Base-by-base conservation (phyloP, 1,140 invertebrate genomes). In the Conopomorpha cramerella region DNA sequence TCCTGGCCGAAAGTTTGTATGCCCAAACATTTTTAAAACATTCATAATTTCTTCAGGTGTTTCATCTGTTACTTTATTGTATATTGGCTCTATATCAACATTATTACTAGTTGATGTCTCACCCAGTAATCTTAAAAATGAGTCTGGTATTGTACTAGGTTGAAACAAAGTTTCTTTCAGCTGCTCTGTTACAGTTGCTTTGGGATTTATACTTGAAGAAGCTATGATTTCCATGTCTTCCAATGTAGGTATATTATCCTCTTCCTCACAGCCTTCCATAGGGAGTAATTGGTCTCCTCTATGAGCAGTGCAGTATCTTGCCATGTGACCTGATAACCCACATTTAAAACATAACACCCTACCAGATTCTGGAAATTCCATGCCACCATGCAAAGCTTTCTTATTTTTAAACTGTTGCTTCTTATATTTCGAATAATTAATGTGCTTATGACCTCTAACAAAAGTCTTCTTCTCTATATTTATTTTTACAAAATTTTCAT, bases 401-500 rank as follows among this genome's bases (percentile, higher is more conserved):
- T 89, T 87, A 41, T 84, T 82, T 47, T 93, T 93, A 90, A 91
- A 96, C 55, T 88, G 81, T 44, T 86, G 80, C 49, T 91, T 89
- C 63, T 95, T 96, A 55, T 89, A 92, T 51, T 89, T 92, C 1
- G 82, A 84, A 59, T 85, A 91, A 49, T 88, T 93, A 30, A 90
- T 82, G 1, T 77, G 78, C 48, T 88, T 89, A 53, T 90, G 92
- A 8, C 93, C 93, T 13, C 91, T 80, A 1, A 84, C 86, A 79
- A 85, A 96, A 16, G 89, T 82, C 77, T 97, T 97, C 60, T 94
- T 93, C 55, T 93, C 91, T 45, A 97, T 82, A 78, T 97, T 94
- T 30, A 97, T 86, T 46, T 84, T 82, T 0, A 96, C 86, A 81
- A 89, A 98, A 66, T 98, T 98, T 29, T 95, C 89, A 78, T 93